Evolutionary conservation across 2,888 invertebrate species (phyloP).

Genomic region (Heteropelma amictum): DNA sequence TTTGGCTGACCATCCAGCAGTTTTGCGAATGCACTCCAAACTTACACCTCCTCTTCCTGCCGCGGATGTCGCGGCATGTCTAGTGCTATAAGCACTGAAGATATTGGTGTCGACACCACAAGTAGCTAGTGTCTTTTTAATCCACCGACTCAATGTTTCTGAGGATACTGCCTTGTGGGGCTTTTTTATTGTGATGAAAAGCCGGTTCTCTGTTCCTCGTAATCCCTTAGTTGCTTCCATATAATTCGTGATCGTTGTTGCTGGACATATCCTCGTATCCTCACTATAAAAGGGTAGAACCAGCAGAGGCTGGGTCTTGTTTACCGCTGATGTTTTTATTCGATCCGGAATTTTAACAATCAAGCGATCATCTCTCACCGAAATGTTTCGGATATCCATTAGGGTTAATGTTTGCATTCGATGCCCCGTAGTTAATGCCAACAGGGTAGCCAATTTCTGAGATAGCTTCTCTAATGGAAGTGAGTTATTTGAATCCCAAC

Average conservation of each 20-base stretch:
- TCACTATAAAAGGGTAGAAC: slow-evolving; percentile 36
- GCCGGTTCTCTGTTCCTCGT: background rate
- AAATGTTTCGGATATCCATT: slow-evolving; percentile 46
- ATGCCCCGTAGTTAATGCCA: slow-evolving; percentile 52
- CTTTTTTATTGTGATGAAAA: slow-evolving; percentile 32
- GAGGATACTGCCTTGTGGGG: slow-evolving; percentile 26
- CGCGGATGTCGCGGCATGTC: background rate
- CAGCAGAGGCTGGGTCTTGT: slow-evolving; percentile 27
- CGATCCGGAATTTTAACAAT: slow-evolving; percentile 31
- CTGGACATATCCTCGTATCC: slow-evolving; percentile 23
- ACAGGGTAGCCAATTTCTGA: slow-evolving; percentile 47
- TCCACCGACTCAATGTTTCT: slow-evolving; percentile 40
- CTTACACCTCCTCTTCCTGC: background rate
- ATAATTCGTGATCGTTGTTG: slow-evolving; percentile 19
- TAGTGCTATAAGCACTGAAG: background rate
- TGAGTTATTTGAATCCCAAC: slow-evolving; percentile 26
- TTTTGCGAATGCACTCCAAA: background rate
- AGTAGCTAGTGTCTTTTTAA: slow-evolving; percentile 10
- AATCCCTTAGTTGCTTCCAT: slow-evolving; percentile 26
- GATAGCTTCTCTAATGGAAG: slow-evolving; percentile 31
- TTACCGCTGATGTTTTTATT: slow-evolving; percentile 39
- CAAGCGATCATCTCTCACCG: background rate
- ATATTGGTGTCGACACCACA: background rate
- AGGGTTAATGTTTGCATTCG: slow-evolving; percentile 49
- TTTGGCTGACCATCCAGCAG: background rate